Base-by-base conservation (phyloP, 1,140 invertebrate genomes). In the Andricus grossulariae region DNA sequence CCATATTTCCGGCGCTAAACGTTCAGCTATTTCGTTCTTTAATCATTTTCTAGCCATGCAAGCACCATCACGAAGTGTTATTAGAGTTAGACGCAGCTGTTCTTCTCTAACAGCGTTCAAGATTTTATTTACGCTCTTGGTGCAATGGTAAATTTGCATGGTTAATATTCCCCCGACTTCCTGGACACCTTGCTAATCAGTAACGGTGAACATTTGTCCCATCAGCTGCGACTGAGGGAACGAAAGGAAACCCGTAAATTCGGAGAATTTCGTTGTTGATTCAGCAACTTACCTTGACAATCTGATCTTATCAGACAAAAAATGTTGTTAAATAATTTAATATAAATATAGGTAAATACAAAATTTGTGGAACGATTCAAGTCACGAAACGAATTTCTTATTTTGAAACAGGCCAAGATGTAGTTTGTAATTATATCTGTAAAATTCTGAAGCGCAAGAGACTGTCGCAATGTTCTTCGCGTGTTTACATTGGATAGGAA, bases 91-190 rank as follows among this genome's bases (percentile, higher is more conserved):
- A 51, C 15, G 50, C 72, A 76, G 72, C 75, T 66, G 72, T 52
- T 75, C 74, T 71, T 78, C 71, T 76, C 71, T 75, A 75, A 76
- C 74, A 72, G 32, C 51, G 71, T 82, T 74, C 15, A 66, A 72
- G 75, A 79, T 77, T 77, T 80, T 45, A 75, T 79, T 80, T 71
- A 57, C 39, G 75, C 73, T 73, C 8, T 11, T 79, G 19, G 54
- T n/a, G 75, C 75, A 75, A 54, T 76, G 75, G 79, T 77, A 77
- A 79, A 80, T 80, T 71, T 71, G 50, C 72, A 80, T 79, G 82
- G 79, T 74, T 78, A 79, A 79, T 80, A 57, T 45, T 77, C 79
- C 76, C 78, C 73, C 18, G 72, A 80, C 77, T 82, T 79, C 77
- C 71, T 77, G 79, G 75, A 78, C 75, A 75, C 71, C 18, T 76